Percentiles rank a stretch among this genome's conserved stretches.
Conservation (phyloP, 1,140 invertebrate genomes). For the Drosophila nigrodunni region DNA sequence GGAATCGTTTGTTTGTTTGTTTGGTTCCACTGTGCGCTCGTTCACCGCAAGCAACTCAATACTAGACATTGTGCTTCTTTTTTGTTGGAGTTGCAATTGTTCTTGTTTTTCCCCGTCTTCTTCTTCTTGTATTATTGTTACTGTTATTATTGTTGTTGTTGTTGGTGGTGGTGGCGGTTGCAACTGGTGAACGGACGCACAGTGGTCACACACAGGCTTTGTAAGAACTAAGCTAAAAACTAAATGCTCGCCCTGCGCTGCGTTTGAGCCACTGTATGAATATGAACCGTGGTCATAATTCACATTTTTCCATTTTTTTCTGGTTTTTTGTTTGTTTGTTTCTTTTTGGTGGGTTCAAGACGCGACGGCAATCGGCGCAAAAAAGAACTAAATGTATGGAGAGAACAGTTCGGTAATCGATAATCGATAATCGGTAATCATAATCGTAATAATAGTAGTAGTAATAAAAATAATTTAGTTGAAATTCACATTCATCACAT, state of each 20-base stretch:
- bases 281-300: slow-evolving; percentile 5
- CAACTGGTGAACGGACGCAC: slow-evolving; percentile 41
- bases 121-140: too few species aligned
- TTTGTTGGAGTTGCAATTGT: slow-evolving; percentile 7
- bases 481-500: slow-evolving; percentile 83
- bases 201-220: slow-evolving; percentile 52
- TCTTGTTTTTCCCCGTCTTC: too few species aligned
- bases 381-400: slow-evolving; percentile 79
- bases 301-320: too few species aligned
- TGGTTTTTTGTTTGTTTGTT: too few species aligned
- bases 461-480: slow-evolving; percentile 83
- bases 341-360: slow-evolving; percentile 1
- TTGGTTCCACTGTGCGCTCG: slow-evolving; percentile 22
- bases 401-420: slow-evolving; percentile 67
- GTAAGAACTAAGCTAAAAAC: slow-evolving; percentile 81
- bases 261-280: slow-evolving; percentile 12
- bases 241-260: slow-evolving; percentile 74
- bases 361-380: slow-evolving; percentile 64
- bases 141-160: slow-evolving; percentile 21
- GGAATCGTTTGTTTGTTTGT: slow-evolving; percentile 72
- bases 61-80: slow-evolving; percentile 38
- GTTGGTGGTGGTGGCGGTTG: slow-evolving; percentile 40
- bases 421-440: slow-evolving; percentile 54
- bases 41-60: slow-evolving; percentile 33
- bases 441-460: slow-evolving; percentile 83